Conservation (phyloP, 2,888 invertebrate genomes). For the Ectemnius cavifrons region DNA sequence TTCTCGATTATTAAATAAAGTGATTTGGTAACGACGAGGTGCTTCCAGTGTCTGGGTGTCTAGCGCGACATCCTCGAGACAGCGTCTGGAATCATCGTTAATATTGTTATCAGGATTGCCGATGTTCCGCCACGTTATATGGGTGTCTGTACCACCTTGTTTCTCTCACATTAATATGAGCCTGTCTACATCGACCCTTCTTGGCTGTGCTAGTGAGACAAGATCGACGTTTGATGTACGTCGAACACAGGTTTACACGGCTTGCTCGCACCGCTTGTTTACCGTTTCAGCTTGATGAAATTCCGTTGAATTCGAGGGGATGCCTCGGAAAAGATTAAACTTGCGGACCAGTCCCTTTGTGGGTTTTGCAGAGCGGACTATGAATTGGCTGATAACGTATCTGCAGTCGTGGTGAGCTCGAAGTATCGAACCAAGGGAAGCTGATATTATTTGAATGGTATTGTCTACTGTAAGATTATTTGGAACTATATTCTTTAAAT, state of each 20-base stretch:
- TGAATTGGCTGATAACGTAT: too few species aligned
- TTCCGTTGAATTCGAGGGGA: neutral
- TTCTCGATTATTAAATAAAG: slow-evolving; percentile 37
- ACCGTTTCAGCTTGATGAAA: slow-evolving; percentile 3
- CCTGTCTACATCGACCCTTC: neutral
- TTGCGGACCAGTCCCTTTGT: neutral
- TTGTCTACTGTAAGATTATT: too few species aligned
- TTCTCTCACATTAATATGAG: too few species aligned
- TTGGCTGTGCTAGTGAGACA: neutral
- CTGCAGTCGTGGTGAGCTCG: too few species aligned
- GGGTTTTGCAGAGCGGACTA: neutral
- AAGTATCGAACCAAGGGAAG: too few species aligned
- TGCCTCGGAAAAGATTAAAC: neutral
- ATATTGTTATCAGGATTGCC: slow-evolving; percentile 1
- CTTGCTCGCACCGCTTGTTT: neutral
- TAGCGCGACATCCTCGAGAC: neutral
- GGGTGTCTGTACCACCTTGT: neutral
- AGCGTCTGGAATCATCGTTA: neutral
- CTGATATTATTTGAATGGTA: too few species aligned
- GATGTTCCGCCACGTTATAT: neutral
- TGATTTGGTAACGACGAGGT: slow-evolving; percentile 24
- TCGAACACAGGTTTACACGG: neutral
- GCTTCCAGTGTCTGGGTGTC: neutral
- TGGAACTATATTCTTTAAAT: too few species aligned
- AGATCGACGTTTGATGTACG: slow-evolving; percentile 3